phyloP scores from a whole-genome alignment of 2,888 invertebrate species.

The Mesoligia furuncula region DNA sequence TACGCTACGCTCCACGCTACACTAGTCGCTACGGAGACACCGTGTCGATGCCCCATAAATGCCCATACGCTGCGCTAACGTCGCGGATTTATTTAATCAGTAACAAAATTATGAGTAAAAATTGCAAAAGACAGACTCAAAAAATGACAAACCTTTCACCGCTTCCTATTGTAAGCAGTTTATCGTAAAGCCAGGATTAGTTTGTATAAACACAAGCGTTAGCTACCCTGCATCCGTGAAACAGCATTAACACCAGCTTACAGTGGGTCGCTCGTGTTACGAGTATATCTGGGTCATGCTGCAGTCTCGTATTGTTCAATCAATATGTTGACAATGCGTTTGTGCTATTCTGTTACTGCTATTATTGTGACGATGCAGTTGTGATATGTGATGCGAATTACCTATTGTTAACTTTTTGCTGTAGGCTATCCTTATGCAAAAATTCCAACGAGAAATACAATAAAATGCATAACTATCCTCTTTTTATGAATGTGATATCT shows the following conservation, averaged over 20 bases:
- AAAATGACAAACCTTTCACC: background rate
- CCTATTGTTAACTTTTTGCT: background rate
- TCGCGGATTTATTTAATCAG: background rate
- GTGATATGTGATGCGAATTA: conserved; percentile 29
- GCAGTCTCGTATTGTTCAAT: conserved; percentile 78
- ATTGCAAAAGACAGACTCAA: conserved; percentile 1
- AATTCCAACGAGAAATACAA: background rate
- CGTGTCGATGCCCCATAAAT: background rate
- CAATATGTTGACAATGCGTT: conserved; percentile 74
- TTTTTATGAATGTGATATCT: background rate
- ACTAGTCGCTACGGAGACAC: background rate
- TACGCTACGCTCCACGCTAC: background rate
- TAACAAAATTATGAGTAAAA: background rate
- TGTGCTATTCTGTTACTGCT: conserved; percentile 38
- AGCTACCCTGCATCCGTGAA: conserved; percentile 70
- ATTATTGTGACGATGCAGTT: conserved; percentile 26
- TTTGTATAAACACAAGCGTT: conserved; percentile 44
- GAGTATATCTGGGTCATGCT: conserved; percentile 82
- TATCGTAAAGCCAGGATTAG: conserved; percentile 39
- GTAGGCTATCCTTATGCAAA: background rate
- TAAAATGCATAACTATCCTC: background rate
- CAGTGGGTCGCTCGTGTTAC: conserved; percentile 78
- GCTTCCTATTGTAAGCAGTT: background rate
- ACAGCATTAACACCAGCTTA: conserved; percentile 75
- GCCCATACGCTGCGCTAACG: background rate